Evolutionary conservation across 2,113 vertebrate species (phyloP).

Genomic region (Urocitellus parryii): DNA sequence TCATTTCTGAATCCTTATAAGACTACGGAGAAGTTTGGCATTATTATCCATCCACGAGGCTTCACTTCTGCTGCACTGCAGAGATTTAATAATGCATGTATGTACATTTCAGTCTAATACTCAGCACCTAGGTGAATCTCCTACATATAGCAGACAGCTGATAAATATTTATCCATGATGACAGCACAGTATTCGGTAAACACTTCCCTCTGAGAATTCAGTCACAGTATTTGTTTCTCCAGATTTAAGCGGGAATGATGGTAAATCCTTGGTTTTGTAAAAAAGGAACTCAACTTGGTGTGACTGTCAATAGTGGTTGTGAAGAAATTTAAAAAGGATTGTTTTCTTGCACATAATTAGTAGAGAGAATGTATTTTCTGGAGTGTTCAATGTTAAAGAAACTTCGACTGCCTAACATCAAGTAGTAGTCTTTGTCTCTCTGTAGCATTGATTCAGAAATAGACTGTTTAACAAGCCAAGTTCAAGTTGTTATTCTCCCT

Average conservation of each 20-base stretch:
- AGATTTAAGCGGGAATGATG: conserved; percentile 21
- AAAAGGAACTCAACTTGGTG: background rate
- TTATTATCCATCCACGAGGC: background rate
- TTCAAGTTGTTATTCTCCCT: background rate
- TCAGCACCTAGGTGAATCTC: background rate
- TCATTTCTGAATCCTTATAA: conserved; percentile 30
- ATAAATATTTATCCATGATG: conserved; percentile 48
- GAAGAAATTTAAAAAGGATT: background rate
- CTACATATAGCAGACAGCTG: background rate
- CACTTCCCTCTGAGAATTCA: conserved; percentile 6
- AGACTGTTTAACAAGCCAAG: background rate
- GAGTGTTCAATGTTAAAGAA: background rate
- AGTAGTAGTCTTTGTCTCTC: background rate
- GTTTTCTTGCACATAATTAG: background rate
- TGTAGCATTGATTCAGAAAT: background rate
- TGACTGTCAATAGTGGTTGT: background rate
- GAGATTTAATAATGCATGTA: conserved; percentile 36
- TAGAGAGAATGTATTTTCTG: background rate
- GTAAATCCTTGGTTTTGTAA: background rate
- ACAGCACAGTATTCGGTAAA: background rate
- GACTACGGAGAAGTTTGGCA: background rate
- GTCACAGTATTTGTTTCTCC: background rate
- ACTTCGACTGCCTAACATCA: background rate
- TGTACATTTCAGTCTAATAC: background rate
- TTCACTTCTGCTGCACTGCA: conserved; percentile 52